Percentiles rank a stretch among this genome's conserved stretches.
Evolutionary conservation across 1,140 invertebrate genomes (phyloP).

Genomic region (Philopotamus ludificatus): DNA sequence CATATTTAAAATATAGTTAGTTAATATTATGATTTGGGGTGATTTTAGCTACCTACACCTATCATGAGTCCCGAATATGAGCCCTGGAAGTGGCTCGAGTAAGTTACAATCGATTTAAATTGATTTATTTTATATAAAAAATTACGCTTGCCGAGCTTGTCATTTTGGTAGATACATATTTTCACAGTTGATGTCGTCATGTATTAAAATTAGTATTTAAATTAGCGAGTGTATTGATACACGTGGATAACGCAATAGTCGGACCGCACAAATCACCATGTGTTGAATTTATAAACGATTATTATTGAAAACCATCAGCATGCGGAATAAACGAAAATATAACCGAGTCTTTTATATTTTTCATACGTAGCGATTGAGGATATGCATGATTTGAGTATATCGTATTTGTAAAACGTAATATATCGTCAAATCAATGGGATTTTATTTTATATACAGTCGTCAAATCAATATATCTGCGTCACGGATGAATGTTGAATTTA

Average conservation of each 20-base stretch:
- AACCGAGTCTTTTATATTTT: too few relatives aligned
- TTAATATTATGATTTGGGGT: slow-evolving; percentile 45
- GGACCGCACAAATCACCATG: background rate
- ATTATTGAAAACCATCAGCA: too few relatives aligned
- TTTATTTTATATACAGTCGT: too few relatives aligned
- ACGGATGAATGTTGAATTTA: too few relatives aligned
- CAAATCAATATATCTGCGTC: too few relatives aligned
- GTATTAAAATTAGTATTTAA: background rate
- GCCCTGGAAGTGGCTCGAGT: slow-evolving; percentile 84
- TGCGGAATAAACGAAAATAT: too few relatives aligned
- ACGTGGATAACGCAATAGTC: background rate
- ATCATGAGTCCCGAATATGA: slow-evolving; percentile 80
- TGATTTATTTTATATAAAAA: background rate
- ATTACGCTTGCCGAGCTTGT: background rate
- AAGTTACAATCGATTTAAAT: too few relatives aligned
- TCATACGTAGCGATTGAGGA: too few relatives aligned
- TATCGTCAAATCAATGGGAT: too few relatives aligned
- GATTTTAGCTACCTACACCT: slow-evolving; percentile 72
- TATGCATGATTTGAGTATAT: too few relatives aligned
- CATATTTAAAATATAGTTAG: background rate
- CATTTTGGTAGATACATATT: background rate
- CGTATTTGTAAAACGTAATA: too few relatives aligned
- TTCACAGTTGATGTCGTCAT: background rate
- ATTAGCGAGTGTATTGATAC: background rate
- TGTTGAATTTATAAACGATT: background rate